Conservation (phyloP, 37 sponge, comb jelly and placozoan genomes). For the Oscarella lobularis region DNA sequence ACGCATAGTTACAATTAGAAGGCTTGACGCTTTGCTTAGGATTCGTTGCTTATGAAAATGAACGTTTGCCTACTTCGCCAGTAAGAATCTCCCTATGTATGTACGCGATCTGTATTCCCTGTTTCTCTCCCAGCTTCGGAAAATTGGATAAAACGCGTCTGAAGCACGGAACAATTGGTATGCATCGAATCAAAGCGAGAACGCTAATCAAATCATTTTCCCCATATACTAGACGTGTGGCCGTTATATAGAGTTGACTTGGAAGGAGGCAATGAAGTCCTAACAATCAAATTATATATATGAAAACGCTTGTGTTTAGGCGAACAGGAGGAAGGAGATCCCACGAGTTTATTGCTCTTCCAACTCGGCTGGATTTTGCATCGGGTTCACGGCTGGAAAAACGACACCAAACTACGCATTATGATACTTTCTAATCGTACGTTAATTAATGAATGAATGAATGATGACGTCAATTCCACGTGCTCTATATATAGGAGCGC, state of each 20-base stretch:
- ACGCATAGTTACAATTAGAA: background rate
- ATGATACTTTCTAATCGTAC: too few relatives aligned
- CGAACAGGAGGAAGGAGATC: constrained; percentile 45
- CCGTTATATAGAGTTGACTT: background rate
- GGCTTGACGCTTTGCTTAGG: constrained; percentile 28
- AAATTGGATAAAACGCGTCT: background rate
- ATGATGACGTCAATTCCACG: too few relatives aligned
- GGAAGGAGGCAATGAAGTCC: background rate
- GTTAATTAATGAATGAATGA: too few relatives aligned
- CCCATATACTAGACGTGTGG: background rate
- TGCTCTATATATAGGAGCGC: too few relatives aligned
- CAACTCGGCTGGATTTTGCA: constrained; percentile 90
- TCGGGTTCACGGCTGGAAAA: constrained; percentile 80
- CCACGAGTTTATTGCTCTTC: constrained; percentile 67
- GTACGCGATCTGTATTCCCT: background rate
- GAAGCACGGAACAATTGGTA: background rate
- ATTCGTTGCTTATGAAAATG: constrained; percentile 76
- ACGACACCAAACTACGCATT: constrained; percentile 42
- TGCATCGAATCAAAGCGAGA: background rate
- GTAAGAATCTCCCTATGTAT: background rate
- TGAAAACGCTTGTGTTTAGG: background rate
- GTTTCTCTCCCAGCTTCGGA: background rate
- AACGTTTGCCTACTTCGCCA: constrained; percentile 44
- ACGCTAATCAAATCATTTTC: too few relatives aligned
- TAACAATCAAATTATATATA: background rate